A percentile compares a stretch with the other conserved stretches of the same genome.
Conservation (phyloP, 2,888 invertebrate species). For the Melanotus villosus region DNA sequence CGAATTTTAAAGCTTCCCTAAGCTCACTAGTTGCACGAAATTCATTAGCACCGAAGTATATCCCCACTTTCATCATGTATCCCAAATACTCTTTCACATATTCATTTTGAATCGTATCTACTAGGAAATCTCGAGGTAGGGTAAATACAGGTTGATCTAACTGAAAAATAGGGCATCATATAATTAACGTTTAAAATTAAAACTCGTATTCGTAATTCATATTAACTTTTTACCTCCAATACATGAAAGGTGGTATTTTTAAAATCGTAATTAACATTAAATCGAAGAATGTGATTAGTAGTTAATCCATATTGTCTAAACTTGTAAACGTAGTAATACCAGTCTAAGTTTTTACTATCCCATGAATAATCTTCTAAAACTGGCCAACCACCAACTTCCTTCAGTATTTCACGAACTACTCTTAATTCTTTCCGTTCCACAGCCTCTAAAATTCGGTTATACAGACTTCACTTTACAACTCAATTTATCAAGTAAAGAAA, state of each 20-base stretch:
- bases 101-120: conserved; percentile 45
- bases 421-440: conserved; percentile 81
- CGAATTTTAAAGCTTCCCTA: conserved; percentile 53
- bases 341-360: conserved; percentile 67
- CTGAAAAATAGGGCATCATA: conserved; percentile 35
- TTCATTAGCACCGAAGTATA: conserved; percentile 56
- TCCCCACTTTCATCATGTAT: conserved; percentile 56
- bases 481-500: not conserved
- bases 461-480: too few relatives aligned
- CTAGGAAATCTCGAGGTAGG: conserved; percentile 49
- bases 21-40: conserved; percentile 53
- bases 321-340: conserved; percentile 48
- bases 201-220: not conserved
- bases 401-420: conserved; percentile 67
- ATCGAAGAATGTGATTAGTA: conserved; percentile 43
- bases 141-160: conserved; percentile 51
- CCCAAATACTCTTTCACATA: conserved; percentile 52
- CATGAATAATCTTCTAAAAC: conserved; percentile 81
- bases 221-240: conserved; percentile 41
- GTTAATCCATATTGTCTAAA: conserved; percentile 45
- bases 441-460: conserved; percentile 75
- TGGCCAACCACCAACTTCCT: conserved; percentile 90
- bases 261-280: conserved; percentile 46
- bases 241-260: conserved; percentile 50
- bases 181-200: not conserved